Base-by-base conservation (phyloP, 2,113 vertebrate genomes). In the Galbula dea region DNA sequence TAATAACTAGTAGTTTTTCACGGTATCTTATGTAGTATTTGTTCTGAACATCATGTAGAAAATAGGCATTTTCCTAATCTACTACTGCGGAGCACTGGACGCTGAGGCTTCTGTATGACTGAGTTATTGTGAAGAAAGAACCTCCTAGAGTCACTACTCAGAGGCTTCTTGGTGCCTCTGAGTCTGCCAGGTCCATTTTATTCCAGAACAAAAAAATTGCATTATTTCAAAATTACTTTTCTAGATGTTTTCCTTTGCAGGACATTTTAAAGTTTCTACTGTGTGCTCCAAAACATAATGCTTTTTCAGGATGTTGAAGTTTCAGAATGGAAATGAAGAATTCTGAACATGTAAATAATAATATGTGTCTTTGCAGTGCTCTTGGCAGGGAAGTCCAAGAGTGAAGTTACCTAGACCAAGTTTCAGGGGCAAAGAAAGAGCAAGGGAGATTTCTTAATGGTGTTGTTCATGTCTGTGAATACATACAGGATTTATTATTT, bases 21-120 rank as follows among this genome's bases (percentile, higher is more conserved):
- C 14, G 29, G 4, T 69, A 15, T 2, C 6, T 34, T 36, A 55
- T 7, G 11, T 5, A 76, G 5, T 52, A 26, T 34, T 58, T 80
- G 17, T 79, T 90, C 29, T 65, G 29, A 90, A 46, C 7, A 73
- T 6, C 7, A 20, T 27, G 37, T 84, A 79, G n/a, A 84, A 93
- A 84, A 67, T 5, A 88, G 30, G 5, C 10, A 15, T 74, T 81
- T 86, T 75, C 16, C 52, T 67, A 23, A 84, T 30, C 13, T 2
- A 6, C 22, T 66, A 41, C 22, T 63, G 66, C 19, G n/a, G 21
- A n/a, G 21, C 34, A 58, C 37, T 75, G 26, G 11, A 14, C 15
- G 11, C 4, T 22, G 14, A 13, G 37, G 8, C 6, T 77, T 6
- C n/a, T 36, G 3, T 5, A 13, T 3, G 6, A 5, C 3, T 34